Evolutionary conservation across 23 tunicate species (phyloP), one percentile per base, ranked within the genome.

Genomic region (Oikopleura vanhoeffeni): DNA sequence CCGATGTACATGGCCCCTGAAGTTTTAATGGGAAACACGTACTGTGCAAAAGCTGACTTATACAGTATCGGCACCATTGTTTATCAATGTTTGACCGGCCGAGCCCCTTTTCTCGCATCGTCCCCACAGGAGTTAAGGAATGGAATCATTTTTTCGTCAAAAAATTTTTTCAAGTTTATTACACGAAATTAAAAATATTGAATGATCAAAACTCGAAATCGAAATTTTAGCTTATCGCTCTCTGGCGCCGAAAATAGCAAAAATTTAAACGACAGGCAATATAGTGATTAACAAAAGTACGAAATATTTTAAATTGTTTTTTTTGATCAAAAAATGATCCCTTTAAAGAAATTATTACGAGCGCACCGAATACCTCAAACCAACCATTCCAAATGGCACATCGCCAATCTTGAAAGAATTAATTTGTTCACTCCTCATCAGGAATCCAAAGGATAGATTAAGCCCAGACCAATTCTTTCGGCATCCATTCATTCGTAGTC

Each of bases 1-100:
- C 99, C 99, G 0, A 88, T 95, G 90, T 95, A 95, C 87, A 95
- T 95, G 99, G 99, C 99, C 39, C 99, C 99, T 35, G 99, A 95
- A 84, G 99, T 95, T 27, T 86, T 95, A 28, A 87, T 86, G 38
- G 87, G 91, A 0, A 77, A 91, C 57, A 89, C 86, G 41, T 95
- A 95, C 84, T 87, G 91, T 84, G 96, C 96, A 38, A 95, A 95
- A 84, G 99, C 99, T 1, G 99, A 95, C 67, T 49, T 95, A 40
- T 95, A 95, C 97, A 90, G 96, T 67, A 85, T 90, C n/a, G 99
- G 99, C 40, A 88, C 96, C 36, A 90, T 95, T 13, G 36, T 95
- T 28, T 95, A 84, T 60, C 99, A 95, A 86, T 95, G 99, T 40
- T 67, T 95, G 24, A 86, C 85, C 1, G 92, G 97, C 40, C 89